phyloP scores from a whole-genome alignment of 2,113 vertebrate genomes.

The Pogonocichla stellata region DNA sequence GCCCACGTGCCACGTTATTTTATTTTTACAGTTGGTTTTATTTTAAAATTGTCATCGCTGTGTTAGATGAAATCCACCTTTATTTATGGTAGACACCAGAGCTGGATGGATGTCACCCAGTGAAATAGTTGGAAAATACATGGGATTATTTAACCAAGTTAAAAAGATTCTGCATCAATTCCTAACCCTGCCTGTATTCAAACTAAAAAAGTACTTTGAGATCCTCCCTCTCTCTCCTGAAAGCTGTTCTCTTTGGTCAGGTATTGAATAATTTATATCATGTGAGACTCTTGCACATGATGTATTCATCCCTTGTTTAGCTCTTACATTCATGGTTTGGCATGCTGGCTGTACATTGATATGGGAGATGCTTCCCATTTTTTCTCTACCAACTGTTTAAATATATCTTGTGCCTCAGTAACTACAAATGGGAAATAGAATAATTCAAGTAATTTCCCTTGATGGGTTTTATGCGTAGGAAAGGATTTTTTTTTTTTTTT shows the following conservation, averaged over 20 bases:
- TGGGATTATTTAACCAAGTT: neutral
- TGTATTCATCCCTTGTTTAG: slow-evolving; percentile 67
- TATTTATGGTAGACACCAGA: neutral
- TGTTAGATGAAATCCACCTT: neutral
- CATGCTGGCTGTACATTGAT: slow-evolving; percentile 59
- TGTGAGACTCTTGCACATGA: slow-evolving; percentile 57
- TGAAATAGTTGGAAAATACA: neutral
- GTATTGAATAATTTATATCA: slow-evolving; percentile 63
- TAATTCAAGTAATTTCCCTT: slow-evolving; percentile 52
- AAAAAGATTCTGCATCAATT: neutral
- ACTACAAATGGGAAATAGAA: slow-evolving; percentile 55
- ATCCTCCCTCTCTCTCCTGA: slow-evolving; percentile 49
- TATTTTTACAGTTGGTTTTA: neutral
- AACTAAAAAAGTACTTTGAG: slow-evolving; percentile 48
- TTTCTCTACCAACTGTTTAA: slow-evolving; percentile 70
- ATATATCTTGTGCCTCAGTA: slow-evolving; percentile 63
- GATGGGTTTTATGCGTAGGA: neutral
- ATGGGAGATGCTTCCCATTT: slow-evolving; percentile 64
- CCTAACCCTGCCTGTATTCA: neutral
- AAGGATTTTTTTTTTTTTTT: neutral
- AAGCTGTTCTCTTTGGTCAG: slow-evolving; percentile 63
- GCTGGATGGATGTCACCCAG: neutral
- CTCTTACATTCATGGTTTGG: slow-evolving; percentile 63
- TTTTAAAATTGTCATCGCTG: neutral
- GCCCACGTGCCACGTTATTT: neutral